Evolutionary conservation across 2,113 vertebrate species (phyloP), one percentile per base, ranked within the genome.

Genomic region (Chaetura pelagica): DNA sequence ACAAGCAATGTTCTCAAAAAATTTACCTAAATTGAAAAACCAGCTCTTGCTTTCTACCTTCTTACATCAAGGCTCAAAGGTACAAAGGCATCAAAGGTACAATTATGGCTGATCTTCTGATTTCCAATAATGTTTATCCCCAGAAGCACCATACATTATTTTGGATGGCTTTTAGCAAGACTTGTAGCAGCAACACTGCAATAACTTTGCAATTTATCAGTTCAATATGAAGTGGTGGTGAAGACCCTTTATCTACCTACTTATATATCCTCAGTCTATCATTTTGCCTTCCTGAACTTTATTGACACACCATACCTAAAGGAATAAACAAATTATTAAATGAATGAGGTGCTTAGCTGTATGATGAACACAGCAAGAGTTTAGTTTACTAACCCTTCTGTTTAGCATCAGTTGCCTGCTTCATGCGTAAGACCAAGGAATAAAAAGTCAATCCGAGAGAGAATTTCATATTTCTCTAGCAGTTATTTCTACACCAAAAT

Each of bases 231-330:
- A 77, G 40, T 35, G 32, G 4, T 44, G 54, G 13, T 46, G 30
- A 77, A 80, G 54, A 57, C 38, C 32, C 19, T 55, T 12, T 77
- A 6, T 63, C 57, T 32, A 49, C 21, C 49, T 49, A 23, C 21
- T 20, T 49, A 49, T 23, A 20, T 49, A 22, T 22, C 48, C 19
- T 49, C 48, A 21, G 23, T 49, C 21, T 49, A 49, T 49, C 48
- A 57, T 66, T 80, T 77, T 86, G 61, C 35, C 26, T 35, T 77
- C 27, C 24, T 62, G 34, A 73, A n/a, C 57, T 92, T 55, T 44
- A 48, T 58, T 0, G 0, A 52, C 78, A 27, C 7, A 22, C 7
- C 2, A 4, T 54, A 57, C 42, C 32, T 64, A 57, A 87, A 81
- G 18, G 54, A 81, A 44, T 63, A 78, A 84, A 59, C 1, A 2